Evolutionary conservation across 2,113 vertebrate species (phyloP).

Genomic region (Misgurnus mizolepis): DNA sequence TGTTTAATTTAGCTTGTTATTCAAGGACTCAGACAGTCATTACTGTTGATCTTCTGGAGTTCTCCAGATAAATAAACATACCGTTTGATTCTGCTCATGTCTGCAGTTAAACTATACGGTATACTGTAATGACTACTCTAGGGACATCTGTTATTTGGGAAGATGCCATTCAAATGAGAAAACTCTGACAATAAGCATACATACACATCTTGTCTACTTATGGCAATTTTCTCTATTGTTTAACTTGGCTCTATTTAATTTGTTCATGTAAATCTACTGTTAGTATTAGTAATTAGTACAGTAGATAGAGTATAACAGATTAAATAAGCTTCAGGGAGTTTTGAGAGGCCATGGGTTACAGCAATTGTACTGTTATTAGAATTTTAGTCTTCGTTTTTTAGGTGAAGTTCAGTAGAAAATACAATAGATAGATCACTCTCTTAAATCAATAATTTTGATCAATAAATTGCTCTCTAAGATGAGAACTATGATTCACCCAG

Average conservation of each 20-base stretch:
- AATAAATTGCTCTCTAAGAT: neutral
- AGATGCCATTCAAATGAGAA: neutral
- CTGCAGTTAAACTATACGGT: conserved; percentile 19
- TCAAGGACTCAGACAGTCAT: neutral
- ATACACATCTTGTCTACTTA: neutral
- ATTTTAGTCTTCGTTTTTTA: too few species aligned
- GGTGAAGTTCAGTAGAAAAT: too few species aligned
- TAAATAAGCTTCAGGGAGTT: neutral
- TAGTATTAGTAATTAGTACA: neutral
- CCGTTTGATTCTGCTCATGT: neutral
- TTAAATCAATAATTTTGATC: too few species aligned
- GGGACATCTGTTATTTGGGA: conserved; percentile 19
- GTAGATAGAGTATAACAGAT: neutral
- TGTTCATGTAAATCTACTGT: neutral
- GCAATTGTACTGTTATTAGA: too few species aligned
- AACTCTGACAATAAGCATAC: conserved; percentile 11
- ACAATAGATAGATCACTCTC: too few species aligned
- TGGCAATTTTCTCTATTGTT: neutral
- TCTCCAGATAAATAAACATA: conserved; percentile 18
- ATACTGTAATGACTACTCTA: conserved; percentile 31
- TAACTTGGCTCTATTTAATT: neutral
- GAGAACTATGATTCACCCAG: neutral
- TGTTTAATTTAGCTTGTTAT: neutral
- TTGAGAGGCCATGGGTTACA: neutral
- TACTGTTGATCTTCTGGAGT: neutral